These are phyloP conservation scores for Morpho deidamia DNA, from an alignment of 2,888 invertebrate genomes.

Conservation along the genomic window DNA sequence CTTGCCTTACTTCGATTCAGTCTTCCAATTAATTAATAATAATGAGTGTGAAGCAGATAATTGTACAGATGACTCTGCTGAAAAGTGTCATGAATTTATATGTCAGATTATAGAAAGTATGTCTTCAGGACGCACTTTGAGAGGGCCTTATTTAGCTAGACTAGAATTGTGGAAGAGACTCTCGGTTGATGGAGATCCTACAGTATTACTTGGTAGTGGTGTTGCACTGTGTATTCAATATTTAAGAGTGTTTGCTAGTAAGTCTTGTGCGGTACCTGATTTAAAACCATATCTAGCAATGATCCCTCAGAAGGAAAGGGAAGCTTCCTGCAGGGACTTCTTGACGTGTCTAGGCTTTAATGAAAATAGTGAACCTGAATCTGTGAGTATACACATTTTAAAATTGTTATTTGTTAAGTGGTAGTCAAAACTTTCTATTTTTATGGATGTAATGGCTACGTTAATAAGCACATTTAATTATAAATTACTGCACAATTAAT, in stretches of 20 bases:
- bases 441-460: no score
- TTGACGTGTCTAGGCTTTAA: constrained; percentile 81
- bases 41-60: constrained; percentile 37
- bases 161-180: constrained; percentile 85
- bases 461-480: no score
- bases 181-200: constrained; percentile 74
- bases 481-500: no score
- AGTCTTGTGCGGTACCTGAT: constrained; percentile 92
- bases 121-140: constrained; percentile 67
- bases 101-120: constrained; percentile 72
- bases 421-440: no score
- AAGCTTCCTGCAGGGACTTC: constrained; percentile 77
- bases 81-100: constrained; percentile 67
- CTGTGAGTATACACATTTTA: constrained; percentile 60
- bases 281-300: constrained; percentile 85
- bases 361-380: constrained; percentile 80
- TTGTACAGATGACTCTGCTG: constrained; percentile 56
- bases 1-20: constrained; percentile 84
- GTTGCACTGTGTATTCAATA: constrained; percentile 87
- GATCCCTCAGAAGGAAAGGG: constrained; percentile 80
- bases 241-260: constrained; percentile 89
- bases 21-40: constrained; percentile 79
- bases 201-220: constrained; percentile 78
- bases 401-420: no score
- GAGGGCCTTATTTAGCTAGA: constrained; percentile 91